Percentiles rank a stretch among this genome's conserved stretches.
Conservation (phyloP, 1,140 invertebrate species). For the Latrodectus geometricus region DNA sequence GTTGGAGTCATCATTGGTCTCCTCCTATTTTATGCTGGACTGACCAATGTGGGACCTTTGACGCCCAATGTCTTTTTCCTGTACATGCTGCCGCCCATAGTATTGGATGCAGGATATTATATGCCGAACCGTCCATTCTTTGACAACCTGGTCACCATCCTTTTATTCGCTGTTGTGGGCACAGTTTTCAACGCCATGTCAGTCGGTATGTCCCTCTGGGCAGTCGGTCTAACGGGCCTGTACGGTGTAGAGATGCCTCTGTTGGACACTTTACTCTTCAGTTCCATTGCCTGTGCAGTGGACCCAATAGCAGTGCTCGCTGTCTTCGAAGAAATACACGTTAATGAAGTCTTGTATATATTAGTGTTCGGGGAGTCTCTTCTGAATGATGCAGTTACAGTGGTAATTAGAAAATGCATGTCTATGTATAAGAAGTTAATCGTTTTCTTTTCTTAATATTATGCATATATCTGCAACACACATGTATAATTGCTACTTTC, state of each 20-base stretch:
- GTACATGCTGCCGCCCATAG: constrained; percentile 96
- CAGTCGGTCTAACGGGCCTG: constrained; percentile 84
- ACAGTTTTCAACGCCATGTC: constrained; percentile 96
- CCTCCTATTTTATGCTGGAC: constrained; percentile 67
- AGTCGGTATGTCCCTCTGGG: constrained; percentile 90
- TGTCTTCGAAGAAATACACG: constrained; percentile 99
- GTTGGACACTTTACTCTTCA: constrained; percentile 92
- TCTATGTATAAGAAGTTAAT: too few relatives aligned
- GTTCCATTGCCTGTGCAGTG: constrained; percentile 95
- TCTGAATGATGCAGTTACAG: constrained; percentile 96
- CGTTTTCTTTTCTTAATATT: too few relatives aligned
- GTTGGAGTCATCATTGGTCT: constrained; percentile 91
- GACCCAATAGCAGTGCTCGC: constrained; percentile 98
- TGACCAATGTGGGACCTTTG: constrained; percentile 80
- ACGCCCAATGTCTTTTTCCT: constrained; percentile 96
- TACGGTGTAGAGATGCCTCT: constrained; percentile 81
- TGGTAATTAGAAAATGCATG: constrained; percentile 73
- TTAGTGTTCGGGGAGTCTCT: constrained; percentile 99
- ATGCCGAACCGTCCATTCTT: constrained; percentile 97
- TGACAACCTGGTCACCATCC: constrained; percentile 95
- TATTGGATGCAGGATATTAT: constrained; percentile 92
- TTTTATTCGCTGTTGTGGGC: constrained; percentile 95
- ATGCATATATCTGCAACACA: too few relatives aligned
- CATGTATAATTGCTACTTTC: too few relatives aligned
- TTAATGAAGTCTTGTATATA: constrained; percentile 98